A percentile compares a stretch with the other conserved stretches of the same genome.
phyloP scores from a whole-genome alignment of 2,888 invertebrate species.

The Callyntrura guangdongensis region DNA sequence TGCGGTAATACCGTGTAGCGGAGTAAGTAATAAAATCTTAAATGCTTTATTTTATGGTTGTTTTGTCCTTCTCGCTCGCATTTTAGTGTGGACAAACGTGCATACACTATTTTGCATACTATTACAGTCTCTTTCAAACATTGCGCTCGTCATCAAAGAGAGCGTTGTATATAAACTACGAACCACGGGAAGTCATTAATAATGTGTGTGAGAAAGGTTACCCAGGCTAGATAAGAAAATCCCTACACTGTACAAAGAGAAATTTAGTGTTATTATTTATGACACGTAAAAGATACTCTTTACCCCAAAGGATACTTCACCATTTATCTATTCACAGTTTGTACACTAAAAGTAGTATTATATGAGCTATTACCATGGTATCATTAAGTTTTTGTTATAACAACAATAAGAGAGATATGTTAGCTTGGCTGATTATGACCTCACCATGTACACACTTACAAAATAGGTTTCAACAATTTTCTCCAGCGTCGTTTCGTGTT shows the following conservation, averaged over 20 bases:
- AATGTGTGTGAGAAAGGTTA: conserved; percentile 10
- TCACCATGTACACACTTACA: background rate
- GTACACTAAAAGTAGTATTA: background rate
- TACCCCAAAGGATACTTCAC: background rate
- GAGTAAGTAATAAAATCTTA: conserved; percentile 12
- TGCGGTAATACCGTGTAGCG: background rate
- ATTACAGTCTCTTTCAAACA: background rate
- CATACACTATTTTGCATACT: background rate
- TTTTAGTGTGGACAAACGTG: background rate
- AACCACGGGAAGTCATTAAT: no score
- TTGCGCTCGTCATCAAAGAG: background rate
- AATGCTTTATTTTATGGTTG: background rate
- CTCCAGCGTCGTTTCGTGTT: background rate
- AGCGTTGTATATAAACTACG: background rate
- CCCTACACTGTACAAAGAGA: background rate
- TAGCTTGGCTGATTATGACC: background rate
- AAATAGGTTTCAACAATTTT: background rate
- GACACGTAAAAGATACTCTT: background rate
- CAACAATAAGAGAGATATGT: no score
- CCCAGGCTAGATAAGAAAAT: background rate
- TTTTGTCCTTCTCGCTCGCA: background rate
- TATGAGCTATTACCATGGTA: background rate
- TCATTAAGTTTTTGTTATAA: background rate
- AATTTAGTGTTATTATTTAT: conserved; percentile 5
- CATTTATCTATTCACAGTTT: background rate